Conservation (phyloP, 2,797 vertebrate genomes). For the Pangasius macronema region DNA sequence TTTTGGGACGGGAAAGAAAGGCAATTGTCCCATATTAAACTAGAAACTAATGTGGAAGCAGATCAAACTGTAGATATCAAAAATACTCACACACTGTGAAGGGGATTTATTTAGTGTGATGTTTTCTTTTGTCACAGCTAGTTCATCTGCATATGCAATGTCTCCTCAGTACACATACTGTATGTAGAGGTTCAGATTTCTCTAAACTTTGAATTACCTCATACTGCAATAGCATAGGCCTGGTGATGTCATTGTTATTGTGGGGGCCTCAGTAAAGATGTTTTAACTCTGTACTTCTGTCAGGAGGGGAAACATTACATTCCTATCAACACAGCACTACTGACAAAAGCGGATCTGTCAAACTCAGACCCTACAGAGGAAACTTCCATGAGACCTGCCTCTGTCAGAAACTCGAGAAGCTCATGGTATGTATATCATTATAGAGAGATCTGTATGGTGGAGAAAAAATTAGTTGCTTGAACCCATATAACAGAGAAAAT, state of each 20-base stretch:
- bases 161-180: conserved; percentile 9
- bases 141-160: background rate
- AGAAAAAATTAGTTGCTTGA: background rate
- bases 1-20: background rate
- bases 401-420: conserved; percentile 77
- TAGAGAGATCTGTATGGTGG: background rate
- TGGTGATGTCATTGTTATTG: conserved; percentile 45
- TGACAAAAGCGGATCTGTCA: conserved; percentile 73
- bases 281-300: conserved; percentile 50
- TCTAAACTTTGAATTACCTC: conserved; percentile 27
- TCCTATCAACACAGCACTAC: conserved; percentile 86
- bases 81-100: background rate
- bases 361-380: conserved; percentile 72
- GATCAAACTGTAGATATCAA: conserved; percentile 2
- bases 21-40: background rate
- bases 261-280: conserved; percentile 24
- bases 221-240: conserved; percentile 12
- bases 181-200: conserved; percentile 13
- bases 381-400: conserved; percentile 67
- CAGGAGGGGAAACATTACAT: conserved; percentile 96
- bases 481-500: background rate
- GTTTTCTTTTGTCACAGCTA: conserved; percentile 18
- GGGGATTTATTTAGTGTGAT: background rate
- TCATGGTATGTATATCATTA: conserved; percentile 74
- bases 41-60: background rate